A percentile compares a stretch with the other conserved stretches of the same genome.
These are phyloP conservation scores for Haliclona indistincta DNA, from an alignment of 37 sponge, comb jelly and placozoan genomes.

Conservation along the genomic window DNA sequence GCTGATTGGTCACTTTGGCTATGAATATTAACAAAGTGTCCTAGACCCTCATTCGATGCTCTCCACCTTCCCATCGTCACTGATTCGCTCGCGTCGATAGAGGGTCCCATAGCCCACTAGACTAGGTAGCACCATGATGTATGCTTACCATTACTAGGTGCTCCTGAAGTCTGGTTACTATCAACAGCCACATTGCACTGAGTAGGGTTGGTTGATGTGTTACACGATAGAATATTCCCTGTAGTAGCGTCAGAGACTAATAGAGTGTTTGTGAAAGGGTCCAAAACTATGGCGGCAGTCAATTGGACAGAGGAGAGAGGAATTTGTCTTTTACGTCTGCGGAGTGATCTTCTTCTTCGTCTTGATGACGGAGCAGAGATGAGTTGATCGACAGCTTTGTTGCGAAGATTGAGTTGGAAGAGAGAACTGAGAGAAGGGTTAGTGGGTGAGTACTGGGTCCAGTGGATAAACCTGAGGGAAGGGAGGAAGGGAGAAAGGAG, in stretches of 20 bases:
- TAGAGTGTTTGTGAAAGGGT: slow-evolving; percentile 34
- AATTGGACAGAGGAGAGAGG: background rate
- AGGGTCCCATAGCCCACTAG: too few species aligned
- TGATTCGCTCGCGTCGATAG: too few species aligned
- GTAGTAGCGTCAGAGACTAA: slow-evolving; percentile 28
- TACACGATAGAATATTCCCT: slow-evolving; percentile 53
- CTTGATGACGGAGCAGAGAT: background rate
- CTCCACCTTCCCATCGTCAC: too few species aligned
- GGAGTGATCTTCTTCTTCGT: background rate
- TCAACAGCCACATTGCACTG: too few species aligned
- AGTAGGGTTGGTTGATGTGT: too few species aligned
- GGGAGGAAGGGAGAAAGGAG: background rate
- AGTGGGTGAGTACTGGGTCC: slow-evolving; percentile 4
- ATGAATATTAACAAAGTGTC: too few species aligned
- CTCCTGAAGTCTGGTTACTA: too few species aligned
- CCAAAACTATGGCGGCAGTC: slow-evolving; percentile 21
- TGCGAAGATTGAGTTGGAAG: slow-evolving; percentile 2
- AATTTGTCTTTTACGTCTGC: background rate
- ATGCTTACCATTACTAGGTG: too few species aligned
- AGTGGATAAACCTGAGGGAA: slow-evolving; percentile 24
- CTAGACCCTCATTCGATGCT: too few species aligned
- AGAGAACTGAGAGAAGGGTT: background rate
- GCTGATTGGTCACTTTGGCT: too few species aligned
- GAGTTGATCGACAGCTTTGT: background rate
- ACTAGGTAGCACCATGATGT: too few species aligned